Conservation (phyloP, 2,113 vertebrate genomes). For the Petrocephalus zakoni region DNA sequence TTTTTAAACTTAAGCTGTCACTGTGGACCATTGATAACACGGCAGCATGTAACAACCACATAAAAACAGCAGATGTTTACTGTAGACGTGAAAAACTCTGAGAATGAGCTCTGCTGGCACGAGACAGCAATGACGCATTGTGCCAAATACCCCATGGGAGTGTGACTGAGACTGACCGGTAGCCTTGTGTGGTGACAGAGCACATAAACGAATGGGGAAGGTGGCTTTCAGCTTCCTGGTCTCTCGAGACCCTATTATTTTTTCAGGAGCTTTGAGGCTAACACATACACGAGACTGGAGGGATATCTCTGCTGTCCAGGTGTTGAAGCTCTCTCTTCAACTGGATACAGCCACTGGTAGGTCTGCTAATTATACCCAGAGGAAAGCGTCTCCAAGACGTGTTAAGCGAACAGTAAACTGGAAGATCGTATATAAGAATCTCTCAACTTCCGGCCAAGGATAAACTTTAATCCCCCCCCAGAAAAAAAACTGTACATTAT, state of each 20-base stretch:
- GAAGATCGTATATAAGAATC: not conserved
- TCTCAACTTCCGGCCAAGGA: not conserved
- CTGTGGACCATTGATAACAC: not conserved
- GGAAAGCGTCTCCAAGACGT: not conserved
- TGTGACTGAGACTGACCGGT: not conserved
- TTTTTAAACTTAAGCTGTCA: not conserved
- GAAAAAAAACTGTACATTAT: not conserved
- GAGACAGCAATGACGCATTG: not conserved
- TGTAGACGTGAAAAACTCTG: not conserved
- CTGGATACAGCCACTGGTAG: not conserved
- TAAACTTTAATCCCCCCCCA: not conserved
- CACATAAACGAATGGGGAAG: not conserved
- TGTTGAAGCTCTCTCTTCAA: not conserved
- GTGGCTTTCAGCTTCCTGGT: not conserved
- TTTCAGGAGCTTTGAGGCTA: not conserved
- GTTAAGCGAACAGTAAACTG: not conserved
- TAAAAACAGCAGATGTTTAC: not conserved
- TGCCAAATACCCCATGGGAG: not conserved
- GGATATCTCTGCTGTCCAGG: not conserved
- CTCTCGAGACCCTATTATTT: not conserved
- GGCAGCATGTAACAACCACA: not conserved
- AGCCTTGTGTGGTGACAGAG: not conserved
- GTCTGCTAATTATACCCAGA: not conserved
- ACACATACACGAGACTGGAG: not conserved
- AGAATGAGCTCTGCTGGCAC: not conserved